These are phyloP conservation scores for Eupeodes luniger DNA, from an alignment of 2,888 invertebrate species.

Conservation along the genomic window DNA sequence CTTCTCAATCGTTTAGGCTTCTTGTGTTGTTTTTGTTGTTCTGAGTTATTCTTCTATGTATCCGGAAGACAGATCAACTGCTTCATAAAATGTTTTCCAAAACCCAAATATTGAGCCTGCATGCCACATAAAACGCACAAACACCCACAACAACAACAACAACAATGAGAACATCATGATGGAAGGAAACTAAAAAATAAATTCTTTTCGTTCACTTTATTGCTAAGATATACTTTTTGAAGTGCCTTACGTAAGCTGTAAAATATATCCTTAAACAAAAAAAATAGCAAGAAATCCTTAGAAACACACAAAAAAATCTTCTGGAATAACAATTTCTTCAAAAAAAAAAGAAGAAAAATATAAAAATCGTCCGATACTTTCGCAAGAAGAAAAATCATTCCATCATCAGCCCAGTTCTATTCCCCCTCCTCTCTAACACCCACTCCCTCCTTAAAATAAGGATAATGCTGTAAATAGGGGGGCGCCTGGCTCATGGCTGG, in stretches of 20 bases:
- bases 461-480: conserved; percentile 40
- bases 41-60: neutral
- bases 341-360: neutral
- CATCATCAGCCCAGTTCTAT: conserved; percentile 6
- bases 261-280: conserved; percentile 55
- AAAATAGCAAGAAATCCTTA: conserved; percentile 23
- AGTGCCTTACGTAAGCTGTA: conserved; percentile 72
- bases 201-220: conserved; percentile 68
- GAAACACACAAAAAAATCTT: conserved; percentile 55
- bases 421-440: neutral
- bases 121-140: conserved; percentile 31
- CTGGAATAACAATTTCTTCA: conserved; percentile 34
- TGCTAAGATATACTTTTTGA: conserved; percentile 62
- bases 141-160: neutral
- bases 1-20: conserved; percentile 69
- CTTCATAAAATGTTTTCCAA: conserved; percentile 41
- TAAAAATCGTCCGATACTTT: conserved; percentile 22
- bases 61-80: conserved; percentile 12
- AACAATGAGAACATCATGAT: conserved; percentile 23
- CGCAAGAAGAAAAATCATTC: conserved; percentile 10
- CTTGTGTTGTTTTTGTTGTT: conserved; percentile 23
- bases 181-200: conserved; percentile 38
- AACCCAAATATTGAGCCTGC: conserved; percentile 57
- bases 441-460: conserved; percentile 11
- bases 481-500: neutral